Evolutionary conservation across 2,113 vertebrate species (phyloP), one percentile per base, ranked within the genome.

Genomic region (Pungitius pungitius): DNA sequence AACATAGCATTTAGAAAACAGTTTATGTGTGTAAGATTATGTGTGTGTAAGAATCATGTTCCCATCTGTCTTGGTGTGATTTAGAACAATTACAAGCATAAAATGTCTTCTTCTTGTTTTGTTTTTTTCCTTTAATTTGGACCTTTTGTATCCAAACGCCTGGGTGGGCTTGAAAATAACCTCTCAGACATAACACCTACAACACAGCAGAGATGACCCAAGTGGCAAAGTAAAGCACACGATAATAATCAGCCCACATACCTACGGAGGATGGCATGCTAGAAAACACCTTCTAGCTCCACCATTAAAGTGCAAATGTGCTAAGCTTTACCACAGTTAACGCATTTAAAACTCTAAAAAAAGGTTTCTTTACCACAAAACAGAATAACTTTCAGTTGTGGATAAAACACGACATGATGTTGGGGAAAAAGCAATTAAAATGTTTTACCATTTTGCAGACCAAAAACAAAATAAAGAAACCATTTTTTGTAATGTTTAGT

Each of bases 151-250:
- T 65, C 14, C 39, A 9, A 66, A 74, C 73, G 81, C 45, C 55
- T 75, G 49, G 75, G 71, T 65, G 66, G 64, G 66, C 69, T 83
- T 75, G 52, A 75, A 78, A 81, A 87, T 66, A 88, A 85, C 61
- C 66, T 63, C 75, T 72, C 79, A 83, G 77, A 80, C 81, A 77
- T 43, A 43, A 68, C 77, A 84, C 80, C 76, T 81, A 85, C 81
- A 85, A 81, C 80, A 79, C 72, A 78, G 63, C 59, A 40, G 69
- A 61, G 69, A 84, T 79, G 82, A 85, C 81, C 86, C 62, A 69
- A 77, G 64, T 67, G 27, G 68, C 70, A 74, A 87, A 74, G 69
- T 3, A 55, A 85, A 74, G 84, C 52, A 60, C 63, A 82, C 56
- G 54, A 73, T 79, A 91, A 80, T 65, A 37, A 72, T 47, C 78